phyloP scores from a whole-genome alignment of 2,113 vertebrate genomes.

The Eptesicus fuscus region DNA sequence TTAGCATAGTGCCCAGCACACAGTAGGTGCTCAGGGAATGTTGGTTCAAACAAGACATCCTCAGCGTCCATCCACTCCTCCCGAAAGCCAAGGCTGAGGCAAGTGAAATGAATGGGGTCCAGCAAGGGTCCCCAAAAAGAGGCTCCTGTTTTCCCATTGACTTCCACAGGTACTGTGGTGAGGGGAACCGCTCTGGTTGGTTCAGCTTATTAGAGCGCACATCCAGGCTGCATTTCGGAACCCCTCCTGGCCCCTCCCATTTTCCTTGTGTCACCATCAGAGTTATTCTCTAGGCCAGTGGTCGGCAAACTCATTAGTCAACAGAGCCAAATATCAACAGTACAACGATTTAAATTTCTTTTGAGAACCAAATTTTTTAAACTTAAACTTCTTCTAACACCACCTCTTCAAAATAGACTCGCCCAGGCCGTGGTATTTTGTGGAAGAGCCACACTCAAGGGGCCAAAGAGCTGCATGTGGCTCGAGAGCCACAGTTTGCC shows the following conservation, averaged over 20 bases:
- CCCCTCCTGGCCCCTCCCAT: rapidly evolving
- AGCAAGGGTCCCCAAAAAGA: rapidly evolving
- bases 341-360: too few relatives aligned
- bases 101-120: too few relatives aligned
- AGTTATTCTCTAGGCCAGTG: too few relatives aligned
- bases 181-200: neutral
- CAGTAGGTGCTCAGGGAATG: neutral
- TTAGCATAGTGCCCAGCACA: neutral
- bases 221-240: neutral
- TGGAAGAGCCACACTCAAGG: too few relatives aligned
- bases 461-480: too few relatives aligned
- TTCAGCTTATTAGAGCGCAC: rapidly evolving
- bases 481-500: too few relatives aligned
- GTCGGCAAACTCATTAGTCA: too few relatives aligned
- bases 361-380: too few relatives aligned
- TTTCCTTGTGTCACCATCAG: neutral
- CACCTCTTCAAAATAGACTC: too few relatives aligned
- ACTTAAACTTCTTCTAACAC: too few relatives aligned
- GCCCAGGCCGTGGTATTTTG: too few relatives aligned
- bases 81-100: neutral
- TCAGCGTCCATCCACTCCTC: neutral
- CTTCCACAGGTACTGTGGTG: neutral
- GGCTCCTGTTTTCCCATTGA: neutral
- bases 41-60: neutral
- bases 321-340: too few relatives aligned